These are phyloP conservation scores for Oncorhynchus kisutch DNA, from an alignment of 2,113 vertebrate species.

Conservation along the genomic window DNA sequence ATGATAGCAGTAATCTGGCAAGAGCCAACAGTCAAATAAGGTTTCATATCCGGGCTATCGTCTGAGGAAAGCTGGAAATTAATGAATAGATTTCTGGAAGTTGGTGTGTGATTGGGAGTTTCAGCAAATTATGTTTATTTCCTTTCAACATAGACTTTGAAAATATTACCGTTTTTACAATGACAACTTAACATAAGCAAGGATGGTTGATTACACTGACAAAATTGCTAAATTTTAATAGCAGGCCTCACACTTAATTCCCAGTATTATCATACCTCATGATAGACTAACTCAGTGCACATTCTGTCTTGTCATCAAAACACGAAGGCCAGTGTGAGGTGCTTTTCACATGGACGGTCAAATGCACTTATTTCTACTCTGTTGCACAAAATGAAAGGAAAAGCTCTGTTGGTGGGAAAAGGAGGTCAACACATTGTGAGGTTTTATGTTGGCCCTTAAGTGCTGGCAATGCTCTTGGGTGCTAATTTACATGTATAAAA, in stretches of 20 bases:
- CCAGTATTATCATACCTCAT: neutral
- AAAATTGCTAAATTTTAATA: no score
- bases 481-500: slow-evolving; percentile 16
- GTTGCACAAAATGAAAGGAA: slow-evolving; percentile 6
- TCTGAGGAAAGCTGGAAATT: slow-evolving; percentile 25
- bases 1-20: slow-evolving; percentile 11
- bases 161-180: no score
- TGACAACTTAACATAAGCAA: no score
- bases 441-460: slow-evolving; percentile 20
- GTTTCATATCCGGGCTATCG: slow-evolving; percentile 22
- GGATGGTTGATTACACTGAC: no score
- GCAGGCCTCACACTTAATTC: no score
- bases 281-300: neutral
- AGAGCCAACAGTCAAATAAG: slow-evolving; percentile 20
- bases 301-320: slow-evolving; percentile 5
- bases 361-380: slow-evolving; percentile 2
- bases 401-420: slow-evolving; percentile 4
- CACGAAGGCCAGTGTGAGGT: neutral
- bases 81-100: neutral
- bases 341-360: slow-evolving; percentile 15
- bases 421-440: slow-evolving; percentile 32
- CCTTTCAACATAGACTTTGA: no score
- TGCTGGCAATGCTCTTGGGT: slow-evolving; percentile 23
- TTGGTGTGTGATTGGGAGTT: no score
- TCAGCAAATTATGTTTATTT: no score